Evolutionary conservation across 2,888 invertebrate genomes (phyloP).

Genomic region (Phalera bucephala): DNA sequence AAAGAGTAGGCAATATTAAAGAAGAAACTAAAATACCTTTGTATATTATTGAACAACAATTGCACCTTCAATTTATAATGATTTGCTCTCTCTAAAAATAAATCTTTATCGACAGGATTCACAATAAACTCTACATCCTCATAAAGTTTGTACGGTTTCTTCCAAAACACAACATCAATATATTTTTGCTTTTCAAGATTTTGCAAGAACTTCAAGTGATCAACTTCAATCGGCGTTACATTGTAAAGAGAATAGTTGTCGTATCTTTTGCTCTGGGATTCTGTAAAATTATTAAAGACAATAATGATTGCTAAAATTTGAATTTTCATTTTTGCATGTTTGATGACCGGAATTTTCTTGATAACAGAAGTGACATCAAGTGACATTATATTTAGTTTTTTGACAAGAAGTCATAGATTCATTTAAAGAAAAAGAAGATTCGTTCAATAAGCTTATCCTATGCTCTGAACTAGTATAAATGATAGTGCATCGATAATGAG

Average conservation of each 20-base stretch:
- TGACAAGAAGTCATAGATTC: no score
- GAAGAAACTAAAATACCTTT: no score
- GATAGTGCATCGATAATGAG: no score
- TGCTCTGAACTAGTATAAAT: no score
- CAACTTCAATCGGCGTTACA: conserved; percentile 34
- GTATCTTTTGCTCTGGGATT: conserved; percentile 44
- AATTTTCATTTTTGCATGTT: conserved; percentile 39
- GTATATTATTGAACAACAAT: conserved; percentile 40
- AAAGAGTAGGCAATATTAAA: no score
- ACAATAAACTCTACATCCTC: conserved; percentile 54
- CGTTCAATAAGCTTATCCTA: no score
- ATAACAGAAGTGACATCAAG: no score
- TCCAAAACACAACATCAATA: conserved; percentile 57
- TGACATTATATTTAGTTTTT: no score
- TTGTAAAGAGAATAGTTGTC: conserved; percentile 46
- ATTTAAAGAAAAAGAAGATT: no score
- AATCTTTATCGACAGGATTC: conserved; percentile 35
- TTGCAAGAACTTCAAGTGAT: conserved; percentile 57
- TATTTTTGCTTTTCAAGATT: conserved; percentile 52
- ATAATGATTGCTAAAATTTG: conserved; percentile 38
- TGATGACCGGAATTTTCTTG: no score
- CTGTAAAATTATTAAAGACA: conserved; percentile 34
- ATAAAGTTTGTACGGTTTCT: conserved; percentile 47
- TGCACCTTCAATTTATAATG: conserved; percentile 45
- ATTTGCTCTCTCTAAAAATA: conserved; percentile 47